Evolutionary conservation across 2,888 invertebrate genomes (phyloP).

Genomic region (Thera obeliscata): DNA sequence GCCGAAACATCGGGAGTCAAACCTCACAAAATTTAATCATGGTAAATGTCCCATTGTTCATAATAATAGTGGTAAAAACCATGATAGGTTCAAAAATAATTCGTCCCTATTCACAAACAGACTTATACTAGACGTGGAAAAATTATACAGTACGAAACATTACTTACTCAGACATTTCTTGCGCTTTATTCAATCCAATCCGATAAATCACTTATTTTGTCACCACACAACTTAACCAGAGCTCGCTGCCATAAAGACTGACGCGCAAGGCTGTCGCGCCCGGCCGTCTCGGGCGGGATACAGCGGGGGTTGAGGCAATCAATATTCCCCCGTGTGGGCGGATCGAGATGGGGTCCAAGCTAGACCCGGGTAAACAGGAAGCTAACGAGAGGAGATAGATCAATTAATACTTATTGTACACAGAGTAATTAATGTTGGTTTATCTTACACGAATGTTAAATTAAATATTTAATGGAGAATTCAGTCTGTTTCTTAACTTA

Average conservation of each 20-base stretch:
- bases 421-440: too few relatives aligned
- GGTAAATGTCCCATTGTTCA: too few relatives aligned
- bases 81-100: not conserved
- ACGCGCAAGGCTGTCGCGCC: conserved; percentile 1
- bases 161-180: conserved; percentile 11
- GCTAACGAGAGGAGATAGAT: too few relatives aligned
- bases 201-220: not conserved
- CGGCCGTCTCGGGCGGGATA: not conserved
- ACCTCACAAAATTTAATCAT: too few relatives aligned
- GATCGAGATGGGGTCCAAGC: not conserved
- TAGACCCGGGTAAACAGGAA: too few relatives aligned
- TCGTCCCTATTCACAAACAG: not conserved
- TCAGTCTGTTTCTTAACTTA: too few relatives aligned
- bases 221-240: not conserved
- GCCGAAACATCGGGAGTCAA: too few relatives aligned
- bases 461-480: too few relatives aligned
- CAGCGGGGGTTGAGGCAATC: not conserved
- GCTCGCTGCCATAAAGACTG: not conserved
- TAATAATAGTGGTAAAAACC: too few relatives aligned
- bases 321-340: not conserved
- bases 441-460: too few relatives aligned
- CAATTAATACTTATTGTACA: too few relatives aligned
- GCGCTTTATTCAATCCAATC: not conserved
- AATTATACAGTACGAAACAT: not conserved
- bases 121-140: not conserved